Base-by-base conservation (phyloP, 92 coral and sea anemone genomes). In the Metridium senile region DNA sequence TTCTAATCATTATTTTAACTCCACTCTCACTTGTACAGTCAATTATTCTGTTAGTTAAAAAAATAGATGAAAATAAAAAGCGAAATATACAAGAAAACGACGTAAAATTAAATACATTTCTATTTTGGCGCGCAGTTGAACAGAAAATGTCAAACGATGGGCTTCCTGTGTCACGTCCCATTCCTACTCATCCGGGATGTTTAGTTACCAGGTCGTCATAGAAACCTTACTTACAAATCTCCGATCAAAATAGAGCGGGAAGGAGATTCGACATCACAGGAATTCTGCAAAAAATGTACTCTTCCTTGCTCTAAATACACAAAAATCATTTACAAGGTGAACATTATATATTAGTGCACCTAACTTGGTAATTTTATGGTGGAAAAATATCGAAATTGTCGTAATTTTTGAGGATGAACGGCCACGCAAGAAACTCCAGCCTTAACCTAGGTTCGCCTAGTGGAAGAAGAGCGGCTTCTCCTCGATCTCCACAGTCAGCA, bases 401-500 rank as follows among this genome's bases (percentile, higher is more conserved):
- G 68, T 69, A 79, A 70, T 79, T 69, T 59, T 79, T 58, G 69
- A 70, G 33, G 64, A 66, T 63, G 81, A 86, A 86, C 79, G 90
- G 86, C 25, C 90, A 79, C 90, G 90, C 90, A 81, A 86, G 79
- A 75, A 80, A 75, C 80, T 74, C 86, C 43, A 85, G 80, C 63
- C 70, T 58, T 21, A 59, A 68, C 54, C 70, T 83, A 74, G 66
- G 75, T 23, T 77, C 70, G 32, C 79, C 89, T 81, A 45, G 68
- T 26, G 69, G 81, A 20, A 47, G 86, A 59, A 74, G 83, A 59
- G 63, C 33, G 11, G 74, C 65, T 57, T 86, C 90, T 81, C 90
- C 90, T 19, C 84, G 84, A 39, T 86, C 97, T 26, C 93, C 97
- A 9, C 83, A 83, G 25, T 87, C 88, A 26, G 87, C 82, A 21